Percentiles rank a stretch among this genome's conserved stretches.
These are phyloP conservation scores for Macropis europaea DNA, from an alignment of 2,888 invertebrate genomes.

Conservation along the genomic window DNA sequence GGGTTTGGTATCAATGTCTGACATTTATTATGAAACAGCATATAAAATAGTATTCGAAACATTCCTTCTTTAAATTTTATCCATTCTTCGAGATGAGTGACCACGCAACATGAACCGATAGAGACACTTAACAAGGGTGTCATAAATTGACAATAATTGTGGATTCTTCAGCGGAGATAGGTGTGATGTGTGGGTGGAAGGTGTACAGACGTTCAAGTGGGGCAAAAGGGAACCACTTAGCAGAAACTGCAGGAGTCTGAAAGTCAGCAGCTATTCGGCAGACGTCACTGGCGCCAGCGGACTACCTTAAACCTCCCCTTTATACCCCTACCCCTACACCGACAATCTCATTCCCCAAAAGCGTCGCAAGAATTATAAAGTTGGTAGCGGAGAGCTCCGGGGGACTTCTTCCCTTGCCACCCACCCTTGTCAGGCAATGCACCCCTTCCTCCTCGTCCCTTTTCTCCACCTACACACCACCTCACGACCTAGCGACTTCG, in stretches of 20 bases:
- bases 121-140: background rate
- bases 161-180: constrained; percentile 34
- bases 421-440: constrained; percentile 52
- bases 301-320: constrained; percentile 74
- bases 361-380: constrained; percentile 80
- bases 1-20: no score
- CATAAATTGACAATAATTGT: constrained; percentile 47
- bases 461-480: constrained; percentile 35
- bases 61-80: no score
- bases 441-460: constrained; percentile 11
- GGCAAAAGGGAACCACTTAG: constrained; percentile 75
- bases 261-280: constrained; percentile 77
- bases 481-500: constrained; percentile 51
- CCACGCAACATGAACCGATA: no score
- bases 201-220: constrained; percentile 63
- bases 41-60: no score
- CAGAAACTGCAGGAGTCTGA: constrained; percentile 74
- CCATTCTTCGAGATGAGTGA: no score
- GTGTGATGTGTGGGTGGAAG: constrained; percentile 40
- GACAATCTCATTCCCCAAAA: constrained; percentile 77
- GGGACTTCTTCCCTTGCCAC: constrained; percentile 54
- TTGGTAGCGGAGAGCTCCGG: constrained; percentile 69
- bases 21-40: no score
- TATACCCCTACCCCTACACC: constrained; percentile 53
- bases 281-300: constrained; percentile 78